Conservation (phyloP, 2,888 invertebrate genomes). For the Volucella inanis region DNA sequence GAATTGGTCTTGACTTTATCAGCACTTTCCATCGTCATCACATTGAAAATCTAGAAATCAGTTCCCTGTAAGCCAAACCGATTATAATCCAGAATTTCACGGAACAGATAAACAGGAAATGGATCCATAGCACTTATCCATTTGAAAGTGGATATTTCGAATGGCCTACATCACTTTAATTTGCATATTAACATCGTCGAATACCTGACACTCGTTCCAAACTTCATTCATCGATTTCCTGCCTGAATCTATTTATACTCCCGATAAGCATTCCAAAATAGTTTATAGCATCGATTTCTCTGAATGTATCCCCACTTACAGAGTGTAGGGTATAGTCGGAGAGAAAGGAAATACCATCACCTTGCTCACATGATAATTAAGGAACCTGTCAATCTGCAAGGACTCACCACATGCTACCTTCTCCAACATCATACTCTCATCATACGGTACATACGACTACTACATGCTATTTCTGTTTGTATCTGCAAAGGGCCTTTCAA, state of each 20-base stretch:
- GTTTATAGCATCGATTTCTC: slow-evolving; percentile 41
- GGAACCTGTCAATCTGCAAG: slow-evolving; percentile 61
- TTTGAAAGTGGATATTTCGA: slow-evolving; percentile 1
- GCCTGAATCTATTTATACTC: slow-evolving; percentile 50
- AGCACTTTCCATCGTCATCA: too few species aligned
- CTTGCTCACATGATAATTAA: slow-evolving; percentile 64
- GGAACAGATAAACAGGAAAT: too few species aligned
- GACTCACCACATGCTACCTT: slow-evolving; percentile 4
- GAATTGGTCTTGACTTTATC: too few species aligned
- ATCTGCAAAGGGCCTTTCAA: slow-evolving; percentile 37
- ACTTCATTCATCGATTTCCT: slow-evolving; percentile 58
- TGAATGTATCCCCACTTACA: slow-evolving; percentile 17
- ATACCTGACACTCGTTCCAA: slow-evolving; percentile 6
- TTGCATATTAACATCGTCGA: slow-evolving; percentile 10
- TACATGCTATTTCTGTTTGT: not conserved
- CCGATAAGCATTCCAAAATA: slow-evolving; percentile 39
- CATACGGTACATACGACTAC: slow-evolving; percentile 2
- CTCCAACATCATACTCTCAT: slow-evolving; percentile 27
- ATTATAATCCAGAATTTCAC: too few species aligned
- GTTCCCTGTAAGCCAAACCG: too few species aligned
- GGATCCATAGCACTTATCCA: not conserved
- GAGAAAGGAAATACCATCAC: slow-evolving; percentile 31
- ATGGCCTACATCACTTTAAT: slow-evolving; percentile 7
- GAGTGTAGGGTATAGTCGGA: not conserved
- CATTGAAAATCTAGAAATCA: too few species aligned